These are phyloP conservation scores for Acanthisitta chloris DNA, from an alignment of 2,113 vertebrate genomes.

Conservation along the genomic window DNA sequence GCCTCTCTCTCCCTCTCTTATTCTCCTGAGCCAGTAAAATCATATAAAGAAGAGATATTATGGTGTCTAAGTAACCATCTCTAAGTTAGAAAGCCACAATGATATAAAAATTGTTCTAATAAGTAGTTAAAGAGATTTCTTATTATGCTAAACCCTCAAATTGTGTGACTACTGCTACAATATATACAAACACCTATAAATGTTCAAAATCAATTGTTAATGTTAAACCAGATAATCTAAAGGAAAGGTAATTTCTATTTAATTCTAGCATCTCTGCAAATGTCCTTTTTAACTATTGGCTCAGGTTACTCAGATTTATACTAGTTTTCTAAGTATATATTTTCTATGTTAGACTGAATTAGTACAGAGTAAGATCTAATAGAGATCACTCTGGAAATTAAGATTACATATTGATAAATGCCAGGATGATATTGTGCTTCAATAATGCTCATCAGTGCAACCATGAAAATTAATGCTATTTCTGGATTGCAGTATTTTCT, in stretches of 20 bases:
- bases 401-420: background rate
- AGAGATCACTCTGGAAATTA: background rate
- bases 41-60: background rate
- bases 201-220: background rate
- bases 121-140: background rate
- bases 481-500: background rate
- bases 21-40: background rate
- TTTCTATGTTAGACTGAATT: background rate
- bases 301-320: background rate
- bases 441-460: background rate
- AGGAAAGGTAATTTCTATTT: background rate
- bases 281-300: background rate
- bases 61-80: background rate
- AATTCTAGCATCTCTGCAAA: background rate
- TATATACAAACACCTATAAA: background rate
- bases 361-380: background rate
- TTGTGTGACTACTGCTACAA: background rate
- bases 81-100: background rate
- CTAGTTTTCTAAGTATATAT: background rate
- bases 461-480: background rate
- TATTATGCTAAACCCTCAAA: background rate
- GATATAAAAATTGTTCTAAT: background rate
- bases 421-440: background rate
- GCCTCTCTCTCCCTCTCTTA: background rate
- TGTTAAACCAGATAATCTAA: background rate